Base-by-base conservation (phyloP, 2,113 vertebrate species). In the Recurvirostra avosetta region DNA sequence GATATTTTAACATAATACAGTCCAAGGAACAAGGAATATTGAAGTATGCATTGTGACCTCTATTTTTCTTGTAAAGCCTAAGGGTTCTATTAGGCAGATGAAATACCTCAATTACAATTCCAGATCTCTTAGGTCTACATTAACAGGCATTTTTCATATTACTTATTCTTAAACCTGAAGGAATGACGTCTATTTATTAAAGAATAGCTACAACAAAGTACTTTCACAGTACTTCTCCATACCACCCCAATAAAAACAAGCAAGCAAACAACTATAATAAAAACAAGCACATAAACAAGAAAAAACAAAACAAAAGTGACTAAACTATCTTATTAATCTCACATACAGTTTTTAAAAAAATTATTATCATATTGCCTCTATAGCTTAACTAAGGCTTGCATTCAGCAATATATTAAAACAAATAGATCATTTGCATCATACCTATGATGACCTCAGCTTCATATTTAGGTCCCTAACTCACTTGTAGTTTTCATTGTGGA, bases 21-120 rank as follows among this genome's bases (percentile, higher is more conserved):
- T 17, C 15, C 23, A 58, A 73, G n/a, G 11, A 36, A 63, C 32
- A 63, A 36, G 15, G 8, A 49, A 53, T 74, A 62, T 40, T 49
- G 8, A 66, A 26, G 15, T 20, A 72, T 23, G 12, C 8, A 30
- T 29, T 45, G 5, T 58, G 26, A 58, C 65, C 15, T 50, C 27
- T 26, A 19, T 55, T 68, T 62, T 68, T 3, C 77, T 66, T 72
- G 16, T 30, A 47, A 83, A 88, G 9, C 12, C 26, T 59, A 53
- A 34, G 40, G 15, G 3, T 8, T 71, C 7, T 62, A 83, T 56
- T 0, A 0, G 6, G 12, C 58, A 80, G 17, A 53, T n/a, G 5
- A 76, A 71, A 92, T 38, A 43, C 3, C 8, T 34, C 2, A 62
- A 23, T 71, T 66, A 43, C 25, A 56, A 79, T 58, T 79, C 8